A percentile compares a stretch with the other conserved stretches of the same genome.
Evolutionary conservation across 1,140 invertebrate genomes (phyloP).

Genomic region (Calephelis virginiensis): DNA sequence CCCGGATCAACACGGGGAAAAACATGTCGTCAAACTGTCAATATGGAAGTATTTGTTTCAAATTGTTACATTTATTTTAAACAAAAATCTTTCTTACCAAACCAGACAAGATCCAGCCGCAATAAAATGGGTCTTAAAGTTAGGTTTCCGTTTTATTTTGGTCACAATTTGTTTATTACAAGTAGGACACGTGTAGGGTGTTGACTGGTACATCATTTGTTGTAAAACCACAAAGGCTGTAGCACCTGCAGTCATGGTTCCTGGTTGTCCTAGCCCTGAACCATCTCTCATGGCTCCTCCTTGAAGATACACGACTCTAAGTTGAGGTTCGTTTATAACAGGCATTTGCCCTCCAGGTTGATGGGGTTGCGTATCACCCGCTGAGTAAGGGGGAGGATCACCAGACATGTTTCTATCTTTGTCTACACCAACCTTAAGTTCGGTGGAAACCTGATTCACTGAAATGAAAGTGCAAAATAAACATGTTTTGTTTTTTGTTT

Average conservation of each 20-base stretch:
- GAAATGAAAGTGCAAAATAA: too few relatives aligned
- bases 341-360: background rate
- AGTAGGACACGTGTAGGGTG: conserved; percentile 2
- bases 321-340: background rate
- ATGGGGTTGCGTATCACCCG: background rate
- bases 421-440: too few relatives aligned
- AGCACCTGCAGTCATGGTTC: conserved; percentile 1
- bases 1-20: too few relatives aligned
- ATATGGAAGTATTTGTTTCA: too few relatives aligned
- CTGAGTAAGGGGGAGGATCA: background rate
- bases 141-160: background rate
- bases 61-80: too few relatives aligned
- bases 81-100: background rate
- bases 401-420: too few relatives aligned
- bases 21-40: too few relatives aligned
- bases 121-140: background rate
- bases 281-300: background rate
- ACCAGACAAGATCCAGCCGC: background rate
- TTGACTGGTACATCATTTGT: conserved; percentile 9
- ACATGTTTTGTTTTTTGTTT: too few relatives aligned
- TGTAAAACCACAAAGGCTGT: background rate
- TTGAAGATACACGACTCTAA: background rate
- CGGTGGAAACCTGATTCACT: too few relatives aligned
- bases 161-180: conserved; percentile 2
- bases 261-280: background rate